Evolutionary conservation across 2,797 vertebrate genomes (phyloP), one percentile per base, ranked within the genome.

Genomic region (Alcedo quadribrachys): DNA sequence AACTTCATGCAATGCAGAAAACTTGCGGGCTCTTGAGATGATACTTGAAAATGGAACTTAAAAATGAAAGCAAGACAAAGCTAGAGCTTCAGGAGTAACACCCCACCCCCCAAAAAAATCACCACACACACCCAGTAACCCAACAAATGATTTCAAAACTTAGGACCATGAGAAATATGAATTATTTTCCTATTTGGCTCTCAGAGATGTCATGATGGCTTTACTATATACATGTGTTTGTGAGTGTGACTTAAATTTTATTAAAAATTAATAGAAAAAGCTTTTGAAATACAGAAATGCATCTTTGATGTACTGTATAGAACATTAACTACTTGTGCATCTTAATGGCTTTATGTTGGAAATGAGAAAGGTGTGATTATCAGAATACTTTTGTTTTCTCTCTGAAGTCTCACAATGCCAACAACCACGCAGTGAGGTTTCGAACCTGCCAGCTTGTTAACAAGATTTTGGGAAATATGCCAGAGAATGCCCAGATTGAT

Each of bases 401-500:
- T 92, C 19, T 2, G 0, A 90, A 99, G 99, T 98, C 98, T 94
- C 99, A 99, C 20, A 93, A 97, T 84, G 99, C 98, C 5, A 99
- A 88, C 87, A 99, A 98, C 97, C 98, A 98, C 28, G 98, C 98
- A 1, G 99, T 99, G 63, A 98, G 99, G 58, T 99, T 99, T 97
- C 98, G 99, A 70, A 98, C 95, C 1, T 99, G 99, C 93, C 99
- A 99, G 92, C 98, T 99, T 77, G 97, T 99, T 96, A 99, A 99
- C 96, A 99, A 99, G 94, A 94, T 99, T 94, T 98, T 99, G 96
- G 98, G 98, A 87, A 98, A 97, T 81, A 98, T 99, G 98, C 98
- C 98, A 32, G 99, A 99, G 96, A 98, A 99, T 75, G 99, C 99
- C 40, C 98, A 99, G 97, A 99, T 99, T 55, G 99, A 99, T 33